Evolutionary conservation across 2,797 vertebrate species (phyloP).

Genomic region (Aulostomus chinensis): DNA sequence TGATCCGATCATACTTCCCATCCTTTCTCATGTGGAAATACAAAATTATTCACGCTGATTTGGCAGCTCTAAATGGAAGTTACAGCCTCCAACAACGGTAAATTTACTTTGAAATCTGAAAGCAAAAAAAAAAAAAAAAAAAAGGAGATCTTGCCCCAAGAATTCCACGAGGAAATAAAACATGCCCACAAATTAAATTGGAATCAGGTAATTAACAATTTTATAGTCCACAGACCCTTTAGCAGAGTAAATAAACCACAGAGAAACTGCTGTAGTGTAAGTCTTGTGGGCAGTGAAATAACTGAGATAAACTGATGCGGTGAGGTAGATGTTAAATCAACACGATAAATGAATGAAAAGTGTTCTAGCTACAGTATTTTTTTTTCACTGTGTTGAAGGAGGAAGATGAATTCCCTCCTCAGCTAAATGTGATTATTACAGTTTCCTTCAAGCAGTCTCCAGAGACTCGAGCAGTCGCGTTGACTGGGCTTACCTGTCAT

Average conservation of each 20-base stretch:
- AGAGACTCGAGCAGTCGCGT: constrained; percentile 19
- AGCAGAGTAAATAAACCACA: constrained; percentile 31
- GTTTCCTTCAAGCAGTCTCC: constrained; percentile 26
- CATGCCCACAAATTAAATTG: too few relatives aligned
- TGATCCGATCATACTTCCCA: neutral
- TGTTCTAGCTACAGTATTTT: constrained; percentile 44
- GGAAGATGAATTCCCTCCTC: constrained; percentile 24
- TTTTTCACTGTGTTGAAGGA: constrained; percentile 18
- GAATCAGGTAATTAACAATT: too few relatives aligned
- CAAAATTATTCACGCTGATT: too few relatives aligned
- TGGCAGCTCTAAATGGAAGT: too few relatives aligned
- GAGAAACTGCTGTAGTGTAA: constrained; percentile 14
- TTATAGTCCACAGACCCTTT: constrained; percentile 34
- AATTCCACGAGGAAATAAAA: too few relatives aligned
- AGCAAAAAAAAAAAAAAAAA: neutral
- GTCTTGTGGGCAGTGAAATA: constrained; percentile 27
- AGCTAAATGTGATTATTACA: constrained; percentile 12
- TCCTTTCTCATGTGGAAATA: constrained; percentile 11
- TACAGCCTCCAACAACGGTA: constrained; percentile 9
- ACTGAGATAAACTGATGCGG: constrained; percentile 37
- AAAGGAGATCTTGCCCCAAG: too few relatives aligned
- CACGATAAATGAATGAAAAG: constrained; percentile 35
- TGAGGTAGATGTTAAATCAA: constrained; percentile 76
- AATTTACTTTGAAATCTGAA: constrained; percentile 22
- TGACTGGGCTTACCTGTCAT: constrained; percentile 59